A percentile compares a stretch with the other conserved stretches of the same genome.
Evolutionary conservation across 1,140 invertebrate species (phyloP).

Genomic region (Lasioglossum albipes): DNA sequence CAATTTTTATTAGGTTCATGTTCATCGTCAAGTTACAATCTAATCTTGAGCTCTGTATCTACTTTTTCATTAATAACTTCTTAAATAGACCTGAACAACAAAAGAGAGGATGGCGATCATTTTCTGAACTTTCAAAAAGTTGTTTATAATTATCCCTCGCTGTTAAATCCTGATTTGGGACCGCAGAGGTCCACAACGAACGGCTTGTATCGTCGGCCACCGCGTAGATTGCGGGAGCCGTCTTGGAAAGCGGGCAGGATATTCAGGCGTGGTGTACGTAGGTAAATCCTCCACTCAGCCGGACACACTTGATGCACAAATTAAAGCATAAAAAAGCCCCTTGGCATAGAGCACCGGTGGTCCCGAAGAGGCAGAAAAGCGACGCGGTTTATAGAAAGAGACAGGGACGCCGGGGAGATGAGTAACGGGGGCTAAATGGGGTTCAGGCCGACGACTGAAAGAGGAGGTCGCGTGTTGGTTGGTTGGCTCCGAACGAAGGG

Average conservation of each 20-base stretch:
- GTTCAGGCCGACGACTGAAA: slow-evolving; percentile 52
- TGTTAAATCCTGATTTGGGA: no score
- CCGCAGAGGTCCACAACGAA: no score
- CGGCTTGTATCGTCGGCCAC: no score
- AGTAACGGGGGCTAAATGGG: slow-evolving; percentile 54
- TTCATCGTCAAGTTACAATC: no score
- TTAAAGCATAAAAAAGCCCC: slow-evolving; percentile 72
- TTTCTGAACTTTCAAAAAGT: no score
- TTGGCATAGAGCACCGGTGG: slow-evolving; percentile 6
- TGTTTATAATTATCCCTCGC: no score
- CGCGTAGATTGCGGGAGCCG: neutral
- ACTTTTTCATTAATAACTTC: no score
- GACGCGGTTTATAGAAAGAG: slow-evolving; percentile 30
- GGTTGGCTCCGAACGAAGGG: slow-evolving; percentile 44
- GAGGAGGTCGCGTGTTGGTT: slow-evolving; percentile 63
- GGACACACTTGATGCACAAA: slow-evolving; percentile 68
- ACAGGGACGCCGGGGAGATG: slow-evolving; percentile 48
- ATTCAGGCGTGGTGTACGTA: slow-evolving; percentile 41
- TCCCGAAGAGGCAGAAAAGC: slow-evolving; percentile 37
- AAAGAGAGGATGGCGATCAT: no score
- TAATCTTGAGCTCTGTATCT: no score
- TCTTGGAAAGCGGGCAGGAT: slow-evolving; percentile 9
- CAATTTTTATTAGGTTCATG: no score
- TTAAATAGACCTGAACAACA: no score
- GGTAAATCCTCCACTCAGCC: slow-evolving; percentile 62